Evolutionary conservation across 2,888 invertebrate genomes (phyloP).

Genomic region (Patella ulyssiponensis): DNA sequence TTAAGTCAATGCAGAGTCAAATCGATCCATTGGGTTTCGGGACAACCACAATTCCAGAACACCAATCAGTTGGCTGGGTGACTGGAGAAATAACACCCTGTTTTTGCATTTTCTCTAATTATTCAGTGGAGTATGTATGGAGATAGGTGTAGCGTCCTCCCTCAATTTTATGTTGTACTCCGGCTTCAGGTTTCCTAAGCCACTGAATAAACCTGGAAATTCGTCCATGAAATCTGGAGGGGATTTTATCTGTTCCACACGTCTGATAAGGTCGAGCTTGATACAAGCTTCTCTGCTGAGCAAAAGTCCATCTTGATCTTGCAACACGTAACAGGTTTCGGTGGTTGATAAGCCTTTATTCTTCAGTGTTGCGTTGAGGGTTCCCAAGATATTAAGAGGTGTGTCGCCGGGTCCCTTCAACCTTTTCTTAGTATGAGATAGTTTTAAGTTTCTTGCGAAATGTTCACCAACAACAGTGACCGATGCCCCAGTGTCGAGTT

Average conservation of each 20-base stretch:
- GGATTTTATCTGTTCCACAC: background rate
- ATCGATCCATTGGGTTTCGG: slow-evolving; percentile 40
- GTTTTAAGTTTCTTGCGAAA: background rate
- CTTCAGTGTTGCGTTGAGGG: background rate
- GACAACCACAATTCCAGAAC: slow-evolving; percentile 47
- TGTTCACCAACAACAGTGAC: slow-evolving; percentile 21
- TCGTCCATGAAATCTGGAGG: background rate
- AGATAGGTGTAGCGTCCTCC: slow-evolving; percentile 48
- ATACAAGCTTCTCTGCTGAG: background rate
- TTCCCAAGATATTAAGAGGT: background rate
- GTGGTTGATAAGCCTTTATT: background rate
- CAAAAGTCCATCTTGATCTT: background rate
- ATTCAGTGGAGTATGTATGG: slow-evolving; percentile 53
- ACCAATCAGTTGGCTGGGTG: slow-evolving; percentile 49
- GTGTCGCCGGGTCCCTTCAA: slow-evolving; percentile 6
- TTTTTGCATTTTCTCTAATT: too few species aligned
- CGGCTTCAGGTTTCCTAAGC: slow-evolving; percentile 18
- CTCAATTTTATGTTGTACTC: slow-evolving; percentile 15
- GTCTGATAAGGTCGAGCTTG: slow-evolving; percentile 2
- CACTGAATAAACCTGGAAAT: slow-evolving; percentile 16
- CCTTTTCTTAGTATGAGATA: background rate
- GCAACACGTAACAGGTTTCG: slow-evolving; percentile 4
- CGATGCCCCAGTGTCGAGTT: slow-evolving; percentile 42
- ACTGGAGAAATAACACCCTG: slow-evolving; percentile 45
- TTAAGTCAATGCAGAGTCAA: slow-evolving; percentile 32